These are phyloP conservation scores for Drosophila athabasca DNA, from an alignment of 1,140 invertebrate genomes.

Conservation along the genomic window DNA sequence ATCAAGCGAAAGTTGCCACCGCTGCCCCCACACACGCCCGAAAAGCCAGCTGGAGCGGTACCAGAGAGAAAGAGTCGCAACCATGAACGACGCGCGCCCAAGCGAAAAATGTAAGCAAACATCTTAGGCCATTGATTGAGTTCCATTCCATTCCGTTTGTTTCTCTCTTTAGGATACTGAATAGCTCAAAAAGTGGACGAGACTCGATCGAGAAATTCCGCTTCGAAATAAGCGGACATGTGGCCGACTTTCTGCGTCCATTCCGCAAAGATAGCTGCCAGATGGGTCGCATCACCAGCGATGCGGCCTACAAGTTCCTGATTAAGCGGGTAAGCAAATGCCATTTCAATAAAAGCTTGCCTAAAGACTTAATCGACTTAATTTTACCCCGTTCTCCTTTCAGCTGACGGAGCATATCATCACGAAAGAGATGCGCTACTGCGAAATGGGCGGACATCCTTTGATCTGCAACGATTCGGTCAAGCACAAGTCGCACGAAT, in stretches of 20 bases:
- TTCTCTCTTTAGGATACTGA: slow-evolving; percentile 11
- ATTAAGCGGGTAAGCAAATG: slow-evolving; percentile 93
- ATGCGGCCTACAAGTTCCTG: slow-evolving; percentile 97
- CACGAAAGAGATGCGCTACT: slow-evolving; percentile 97
- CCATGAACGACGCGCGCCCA: too few relatives aligned
- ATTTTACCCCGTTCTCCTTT: background rate
- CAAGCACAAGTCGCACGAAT: slow-evolving; percentile 96
- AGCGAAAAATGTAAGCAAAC: too few relatives aligned
- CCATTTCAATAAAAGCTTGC: too few relatives aligned
- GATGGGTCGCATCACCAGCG: slow-evolving; percentile 92
- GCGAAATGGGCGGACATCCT: slow-evolving; percentile 90
- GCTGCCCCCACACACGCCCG: too few relatives aligned
- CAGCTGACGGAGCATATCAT: slow-evolving; percentile 98
- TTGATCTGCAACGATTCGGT: slow-evolving; percentile 96
- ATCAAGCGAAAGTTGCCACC: too few relatives aligned
- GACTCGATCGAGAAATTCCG: slow-evolving; percentile 92
- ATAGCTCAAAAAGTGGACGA: slow-evolving; percentile 26
- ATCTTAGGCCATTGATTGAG: background rate
- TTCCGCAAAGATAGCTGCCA: slow-evolving; percentile 92
- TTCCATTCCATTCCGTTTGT: background rate
- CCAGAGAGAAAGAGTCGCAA: too few relatives aligned
- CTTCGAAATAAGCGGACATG: slow-evolving; percentile 93
- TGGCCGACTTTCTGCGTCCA: slow-evolving; percentile 95
- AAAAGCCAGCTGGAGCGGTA: too few relatives aligned
- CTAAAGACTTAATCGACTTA: background rate